Percentiles rank a stretch among this genome's conserved stretches.
These are phyloP conservation scores for Pachyseris speciosa DNA, from an alignment of 64 coral and sea anemone genomes.

Conservation along the genomic window DNA sequence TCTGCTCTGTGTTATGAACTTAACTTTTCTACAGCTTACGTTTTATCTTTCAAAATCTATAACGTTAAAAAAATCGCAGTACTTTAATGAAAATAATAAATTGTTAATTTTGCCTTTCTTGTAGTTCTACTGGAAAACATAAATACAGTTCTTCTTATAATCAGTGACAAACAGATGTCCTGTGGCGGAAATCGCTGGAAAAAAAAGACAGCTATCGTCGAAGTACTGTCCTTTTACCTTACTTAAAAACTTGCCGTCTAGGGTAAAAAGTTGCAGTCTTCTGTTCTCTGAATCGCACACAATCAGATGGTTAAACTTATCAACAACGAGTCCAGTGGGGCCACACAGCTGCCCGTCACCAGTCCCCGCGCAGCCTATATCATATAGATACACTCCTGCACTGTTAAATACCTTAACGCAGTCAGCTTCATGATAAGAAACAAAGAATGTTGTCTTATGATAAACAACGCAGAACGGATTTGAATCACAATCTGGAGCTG, in stretches of 20 bases:
- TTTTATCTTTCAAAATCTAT: no score
- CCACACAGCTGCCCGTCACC: constrained; percentile 6
- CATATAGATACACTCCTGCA: background rate
- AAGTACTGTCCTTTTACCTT: background rate
- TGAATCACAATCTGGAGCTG: background rate
- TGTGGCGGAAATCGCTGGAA: background rate
- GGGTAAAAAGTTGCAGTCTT: constrained; percentile 13
- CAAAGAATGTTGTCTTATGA: background rate
- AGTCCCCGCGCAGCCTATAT: background rate
- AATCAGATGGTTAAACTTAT: background rate
- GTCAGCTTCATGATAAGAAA: background rate
- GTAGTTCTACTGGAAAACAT: background rate
- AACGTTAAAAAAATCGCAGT: no score
- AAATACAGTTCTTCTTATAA: background rate
- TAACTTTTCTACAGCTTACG: no score
- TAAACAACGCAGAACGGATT: background rate
- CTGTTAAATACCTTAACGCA: background rate
- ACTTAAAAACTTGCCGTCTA: constrained; percentile 22
- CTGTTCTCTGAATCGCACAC: constrained; percentile 3
- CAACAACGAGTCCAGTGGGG: background rate
- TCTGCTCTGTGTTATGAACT: no score
- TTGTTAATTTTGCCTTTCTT: no score
- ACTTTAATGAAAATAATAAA: no score
- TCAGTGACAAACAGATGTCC: background rate
- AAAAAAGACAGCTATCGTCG: background rate